Percentiles rank a stretch among this genome's conserved stretches.
These are phyloP conservation scores for Poeciliopsis turrubarensis DNA, from an alignment of 2,113 vertebrate species.

Conservation along the genomic window DNA sequence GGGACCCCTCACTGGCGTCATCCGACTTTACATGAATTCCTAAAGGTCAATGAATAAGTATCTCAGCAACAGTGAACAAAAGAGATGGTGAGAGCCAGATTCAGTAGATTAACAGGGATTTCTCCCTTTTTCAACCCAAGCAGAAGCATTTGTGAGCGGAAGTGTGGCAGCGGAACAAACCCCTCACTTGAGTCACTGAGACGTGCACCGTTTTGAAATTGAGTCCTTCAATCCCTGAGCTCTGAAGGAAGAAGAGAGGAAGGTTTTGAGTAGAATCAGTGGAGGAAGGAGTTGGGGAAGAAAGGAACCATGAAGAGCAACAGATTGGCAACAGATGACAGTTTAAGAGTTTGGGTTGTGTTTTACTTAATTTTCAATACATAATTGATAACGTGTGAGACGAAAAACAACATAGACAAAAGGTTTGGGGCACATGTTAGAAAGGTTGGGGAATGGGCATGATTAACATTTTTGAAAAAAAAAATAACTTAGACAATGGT, in stretches of 20 bases:
- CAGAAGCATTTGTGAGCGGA: constrained; percentile 74
- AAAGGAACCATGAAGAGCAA: constrained; percentile 19
- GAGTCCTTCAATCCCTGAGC: constrained; percentile 75
- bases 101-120: constrained; percentile 78
- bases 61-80: constrained; percentile 69
- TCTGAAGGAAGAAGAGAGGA: constrained; percentile 47
- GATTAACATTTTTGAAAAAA: constrained; percentile 68
- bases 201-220: constrained; percentile 80
- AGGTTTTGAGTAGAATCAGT: constrained; percentile 41
- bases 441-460: constrained; percentile 51
- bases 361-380: constrained; percentile 71
- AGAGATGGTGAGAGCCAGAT: constrained; percentile 68
- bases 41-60: constrained; percentile 47
- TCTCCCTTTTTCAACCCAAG: constrained; percentile 58
- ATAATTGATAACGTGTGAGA: constrained; percentile 77
- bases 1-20: neutral
- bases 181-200: constrained; percentile 76
- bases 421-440: constrained; percentile 24
- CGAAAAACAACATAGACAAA: constrained; percentile 37
- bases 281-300: constrained; percentile 27
- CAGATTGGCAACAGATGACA: constrained; percentile 46
- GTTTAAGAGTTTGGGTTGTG: constrained; percentile 60
- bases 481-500: constrained; percentile 57
- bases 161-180: constrained; percentile 82
- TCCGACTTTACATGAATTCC: constrained; percentile 14